Evolutionary conservation across 2,888 invertebrate genomes (phyloP), one percentile per base, ranked within the genome.

Genomic region (Andricus curvator): DNA sequence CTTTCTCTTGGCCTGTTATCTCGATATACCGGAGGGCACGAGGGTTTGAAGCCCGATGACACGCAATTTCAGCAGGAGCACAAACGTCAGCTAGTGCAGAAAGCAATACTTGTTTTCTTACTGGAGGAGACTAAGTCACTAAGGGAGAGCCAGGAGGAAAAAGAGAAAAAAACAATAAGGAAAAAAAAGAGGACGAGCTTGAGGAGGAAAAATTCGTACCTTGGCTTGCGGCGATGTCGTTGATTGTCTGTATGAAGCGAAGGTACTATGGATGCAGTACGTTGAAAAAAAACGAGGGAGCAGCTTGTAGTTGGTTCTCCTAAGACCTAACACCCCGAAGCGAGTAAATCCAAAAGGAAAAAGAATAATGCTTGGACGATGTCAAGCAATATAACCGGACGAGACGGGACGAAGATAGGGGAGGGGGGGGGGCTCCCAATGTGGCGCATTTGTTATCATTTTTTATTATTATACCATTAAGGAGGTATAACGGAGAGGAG

Each of bases 221-320:
- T 51, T 81, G 79, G 85, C 84, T 82, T 78, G 78, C 81, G 87
- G 86, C 86, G 84, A 83, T 81, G 86, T 84, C 84, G 85, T 81
- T 87, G 88, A 87, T 87, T 87, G 87, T 87, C 85, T 84, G 81
- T 85, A 79, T 84, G 74, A 78, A 84, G 70, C 77, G 78, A 78
- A 70, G 79, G 81, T 66, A 76, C 76, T 76, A 78, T 77, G 62
- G 80, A 81, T 74, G 82, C 76, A 80, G 70, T 76, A 68, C 78
- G 67, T 79, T 79, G 80, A 74, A 66, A 79, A 79, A 79, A 82
- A 77, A 82, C 82, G 81, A 78, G 80, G 78, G 80, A 81, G 80
- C 68, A 77, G 78, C 76, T 74, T 76, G 79, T 78, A 80, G 66
- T 51, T 80, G 68, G 64, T 80, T 80, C 77, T 77, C 77, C 37